phyloP scores from a whole-genome alignment of 2,113 vertebrate genomes.

The Tapirus terrestris region DNA sequence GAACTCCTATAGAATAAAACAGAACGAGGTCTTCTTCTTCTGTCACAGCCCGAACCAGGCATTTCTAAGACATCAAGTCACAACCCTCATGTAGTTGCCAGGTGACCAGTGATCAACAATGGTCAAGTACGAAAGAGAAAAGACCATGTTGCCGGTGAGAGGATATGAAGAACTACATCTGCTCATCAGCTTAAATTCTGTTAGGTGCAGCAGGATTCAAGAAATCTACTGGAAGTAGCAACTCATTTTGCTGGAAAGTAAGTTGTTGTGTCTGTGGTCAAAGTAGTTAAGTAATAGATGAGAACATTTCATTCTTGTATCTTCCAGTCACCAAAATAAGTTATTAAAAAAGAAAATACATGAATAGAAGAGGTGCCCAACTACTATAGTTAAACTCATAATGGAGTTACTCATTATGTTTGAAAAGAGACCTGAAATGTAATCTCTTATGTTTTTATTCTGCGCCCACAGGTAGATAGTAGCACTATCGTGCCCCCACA shows the following conservation, averaged over 20 bases:
- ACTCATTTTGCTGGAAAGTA: background rate
- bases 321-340: background rate
- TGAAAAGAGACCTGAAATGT: background rate
- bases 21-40: background rate
- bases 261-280: background rate
- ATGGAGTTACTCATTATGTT: background rate
- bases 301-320: background rate
- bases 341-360: background rate
- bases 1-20: background rate
- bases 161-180: background rate
- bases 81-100: background rate
- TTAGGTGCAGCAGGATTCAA: accelerated
- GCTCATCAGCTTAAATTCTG: background rate
- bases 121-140: background rate
- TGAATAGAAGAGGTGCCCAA: background rate
- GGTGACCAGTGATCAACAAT: background rate
- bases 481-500: accelerated
- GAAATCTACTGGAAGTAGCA: background rate
- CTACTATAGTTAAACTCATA: background rate
- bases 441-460: background rate
- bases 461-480: background rate
- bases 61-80: background rate
- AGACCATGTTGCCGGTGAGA: background rate
- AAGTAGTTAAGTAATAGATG: background rate
- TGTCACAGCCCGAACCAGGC: background rate